phyloP scores from a whole-genome alignment of 1,140 invertebrate species.

The Phymorhynchus buccinoides region DNA sequence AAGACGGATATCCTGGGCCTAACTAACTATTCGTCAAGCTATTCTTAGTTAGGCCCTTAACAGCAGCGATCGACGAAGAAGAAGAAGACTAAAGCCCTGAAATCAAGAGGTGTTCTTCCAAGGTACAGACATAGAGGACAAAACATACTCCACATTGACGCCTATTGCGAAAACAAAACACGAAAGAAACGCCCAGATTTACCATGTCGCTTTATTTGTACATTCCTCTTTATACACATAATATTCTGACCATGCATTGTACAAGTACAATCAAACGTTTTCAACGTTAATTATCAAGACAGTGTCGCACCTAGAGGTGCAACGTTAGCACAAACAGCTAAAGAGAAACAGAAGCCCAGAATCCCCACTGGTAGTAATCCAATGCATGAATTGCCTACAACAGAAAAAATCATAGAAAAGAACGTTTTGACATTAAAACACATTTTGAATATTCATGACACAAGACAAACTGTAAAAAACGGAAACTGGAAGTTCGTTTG shows the following conservation, averaged over 20 bases:
- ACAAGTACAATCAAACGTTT: neutral
- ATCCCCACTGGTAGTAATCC: neutral
- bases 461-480: too few relatives aligned
- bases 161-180: too few relatives aligned
- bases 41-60: too few relatives aligned
- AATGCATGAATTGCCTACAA: slow-evolving; percentile 2
- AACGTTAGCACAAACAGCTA: neutral
- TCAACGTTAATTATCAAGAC: neutral
- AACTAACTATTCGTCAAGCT: too few relatives aligned
- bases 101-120: too few relatives aligned
- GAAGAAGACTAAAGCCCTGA: too few relatives aligned
- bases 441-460: too few relatives aligned
- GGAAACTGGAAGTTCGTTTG: too few relatives aligned
- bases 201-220: slow-evolving; percentile 12
- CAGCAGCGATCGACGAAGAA: too few relatives aligned
- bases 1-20: too few relatives aligned
- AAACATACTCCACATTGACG: too few relatives aligned
- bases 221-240: neutral
- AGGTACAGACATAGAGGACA: too few relatives aligned
- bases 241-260: neutral
- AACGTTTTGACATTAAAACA: neutral
- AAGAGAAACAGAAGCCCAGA: neutral
- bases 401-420: neutral
- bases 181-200: neutral
- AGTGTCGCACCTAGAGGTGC: neutral